These are phyloP conservation scores for Calidris pygmaea DNA, from an alignment of 2,113 vertebrate genomes.

Conservation along the genomic window DNA sequence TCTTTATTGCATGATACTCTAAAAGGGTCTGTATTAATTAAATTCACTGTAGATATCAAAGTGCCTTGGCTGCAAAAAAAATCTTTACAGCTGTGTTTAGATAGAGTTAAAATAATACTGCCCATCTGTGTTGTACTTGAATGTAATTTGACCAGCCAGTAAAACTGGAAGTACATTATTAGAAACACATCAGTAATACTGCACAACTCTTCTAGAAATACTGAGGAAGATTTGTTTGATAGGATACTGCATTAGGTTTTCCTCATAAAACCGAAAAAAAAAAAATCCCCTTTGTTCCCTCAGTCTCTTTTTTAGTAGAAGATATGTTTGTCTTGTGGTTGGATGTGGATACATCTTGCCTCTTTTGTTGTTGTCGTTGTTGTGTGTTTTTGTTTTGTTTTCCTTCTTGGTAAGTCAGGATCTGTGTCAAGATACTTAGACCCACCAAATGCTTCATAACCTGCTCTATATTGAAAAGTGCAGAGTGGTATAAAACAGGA, in stretches of 20 bases:
- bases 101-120: constrained; percentile 29
- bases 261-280: not conserved
- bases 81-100: constrained; percentile 7
- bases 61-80: not conserved
- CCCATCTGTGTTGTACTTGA: not conserved
- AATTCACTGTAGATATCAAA: not conserved
- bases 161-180: not conserved
- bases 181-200: not conserved
- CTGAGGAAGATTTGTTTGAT: not conserved
- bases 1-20: not conserved
- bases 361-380: not conserved
- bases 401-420: not conserved
- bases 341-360: not conserved
- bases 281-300: not conserved
- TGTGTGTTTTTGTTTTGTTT: not conserved
- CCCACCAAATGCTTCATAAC: not conserved
- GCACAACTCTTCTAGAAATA: not conserved
- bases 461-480: not conserved
- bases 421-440: not conserved
- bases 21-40: not conserved
- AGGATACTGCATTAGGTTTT: not conserved
- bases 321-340: not conserved
- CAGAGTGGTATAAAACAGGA: not conserved
- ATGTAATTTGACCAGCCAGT: not conserved
- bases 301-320: not conserved